Percentiles rank a stretch among this genome's conserved stretches.
Evolutionary conservation across 2,797 vertebrate species (phyloP).

Genomic region (Carcharodon carcharias): DNA sequence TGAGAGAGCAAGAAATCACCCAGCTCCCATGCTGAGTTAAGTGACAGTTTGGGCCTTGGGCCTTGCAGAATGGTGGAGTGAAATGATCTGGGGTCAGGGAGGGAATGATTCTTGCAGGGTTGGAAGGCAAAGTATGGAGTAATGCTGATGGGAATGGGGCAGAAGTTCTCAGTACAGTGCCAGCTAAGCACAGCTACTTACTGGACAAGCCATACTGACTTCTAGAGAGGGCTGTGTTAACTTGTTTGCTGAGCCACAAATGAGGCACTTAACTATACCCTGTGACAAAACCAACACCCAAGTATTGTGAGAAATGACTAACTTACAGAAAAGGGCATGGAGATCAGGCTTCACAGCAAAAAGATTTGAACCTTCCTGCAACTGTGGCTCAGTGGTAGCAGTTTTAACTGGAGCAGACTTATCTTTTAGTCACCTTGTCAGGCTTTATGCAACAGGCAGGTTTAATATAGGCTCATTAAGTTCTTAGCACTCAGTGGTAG

Average conservation of each 20-base stretch:
- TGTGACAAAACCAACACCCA: background rate
- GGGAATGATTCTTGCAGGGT: background rate
- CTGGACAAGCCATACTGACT: background rate
- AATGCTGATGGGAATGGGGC: background rate
- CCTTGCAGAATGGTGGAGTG: background rate
- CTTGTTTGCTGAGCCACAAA: background rate
- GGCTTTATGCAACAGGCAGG: background rate
- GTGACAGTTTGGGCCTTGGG: background rate
- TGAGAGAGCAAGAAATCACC: background rate
- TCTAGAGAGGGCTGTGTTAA: background rate
- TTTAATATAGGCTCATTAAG: background rate
- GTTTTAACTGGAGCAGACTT: background rate
- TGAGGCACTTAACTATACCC: background rate
- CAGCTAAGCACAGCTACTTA: background rate
- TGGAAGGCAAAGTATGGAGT: background rate
- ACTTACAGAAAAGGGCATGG: background rate
- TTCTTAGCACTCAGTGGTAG: no score
- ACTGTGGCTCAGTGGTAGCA: background rate
- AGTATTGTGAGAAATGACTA: background rate
- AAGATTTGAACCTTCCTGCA: no score
- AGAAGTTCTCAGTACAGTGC: background rate
- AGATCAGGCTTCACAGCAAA: background rate
- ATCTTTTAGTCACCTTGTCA: no score
- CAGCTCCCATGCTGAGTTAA: background rate
- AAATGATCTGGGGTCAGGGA: background rate